Base-by-base conservation (phyloP, 2,113 vertebrate genomes). In the Aix galericulata region DNA sequence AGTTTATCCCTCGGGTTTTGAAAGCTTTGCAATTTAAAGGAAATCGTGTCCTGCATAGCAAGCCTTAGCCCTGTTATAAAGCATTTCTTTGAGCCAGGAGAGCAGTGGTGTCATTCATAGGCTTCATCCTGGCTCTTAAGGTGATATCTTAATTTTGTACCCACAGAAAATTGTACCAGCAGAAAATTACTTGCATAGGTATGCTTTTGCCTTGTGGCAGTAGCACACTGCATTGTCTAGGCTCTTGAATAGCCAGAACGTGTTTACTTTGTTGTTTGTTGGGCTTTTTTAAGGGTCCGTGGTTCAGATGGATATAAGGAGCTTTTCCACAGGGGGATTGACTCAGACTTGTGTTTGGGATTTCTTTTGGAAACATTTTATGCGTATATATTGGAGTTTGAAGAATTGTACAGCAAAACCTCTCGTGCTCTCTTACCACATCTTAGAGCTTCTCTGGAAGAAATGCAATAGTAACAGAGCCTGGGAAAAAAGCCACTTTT, bases 371-470 rank as follows among this genome's bases (percentile, higher is more conserved):
- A 66, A 42, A 8, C 0, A 6, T 26, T 63, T 42, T 76, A 29
- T 52, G 22, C 63, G 4, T 27, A 6, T 53, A 0, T 40, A 1
- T 56, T 60, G 56, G 62, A 73, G 52, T 34, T 56, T 42, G 68
- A 67, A 31, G 83, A 58, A 7, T 6, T 56, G 82, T 62, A 50
- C n/a, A 22, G 69, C 2, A 3, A 91, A 95, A 83, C 80, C 96
- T 89, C 96, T 95, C 1, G 2, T 86, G 96, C 86, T 89, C 13
- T 3, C 13, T 1, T 2, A 17, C 34, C 20, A 4, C 36, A 29
- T 0, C 0, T 2, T 2, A 13, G 71, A 26, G 32, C 27, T 73
- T 48, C 73, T 83, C 68, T 66, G 31, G 7, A 2, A 55, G 42
- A 59, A 56, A 26, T 21, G 1, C 8, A 38, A 17, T 15, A 38